These are phyloP conservation scores for Nothocercus julius DNA, from an alignment of 2,113 vertebrate genomes.

Conservation along the genomic window DNA sequence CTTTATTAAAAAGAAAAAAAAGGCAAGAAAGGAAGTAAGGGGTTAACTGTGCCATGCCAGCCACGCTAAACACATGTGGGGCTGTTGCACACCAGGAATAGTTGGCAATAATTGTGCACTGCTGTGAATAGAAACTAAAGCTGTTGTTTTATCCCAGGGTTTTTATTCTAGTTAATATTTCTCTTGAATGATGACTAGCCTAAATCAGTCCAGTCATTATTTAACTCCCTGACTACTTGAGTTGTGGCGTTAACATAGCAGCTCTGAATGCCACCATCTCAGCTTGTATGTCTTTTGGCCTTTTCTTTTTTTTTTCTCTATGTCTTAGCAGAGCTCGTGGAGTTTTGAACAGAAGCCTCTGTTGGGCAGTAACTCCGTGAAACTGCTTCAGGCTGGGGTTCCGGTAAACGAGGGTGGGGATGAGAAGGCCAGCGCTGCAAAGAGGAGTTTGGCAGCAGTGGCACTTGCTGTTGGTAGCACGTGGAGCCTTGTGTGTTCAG, in stretches of 20 bases:
- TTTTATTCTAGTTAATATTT: background rate
- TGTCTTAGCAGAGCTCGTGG: rapidly evolving
- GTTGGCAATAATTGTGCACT: background rate
- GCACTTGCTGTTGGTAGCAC: background rate
- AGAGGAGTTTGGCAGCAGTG: background rate
- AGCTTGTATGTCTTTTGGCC: rapidly evolving
- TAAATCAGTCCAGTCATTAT: background rate
- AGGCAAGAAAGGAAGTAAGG: no score
- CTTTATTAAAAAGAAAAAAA: background rate
- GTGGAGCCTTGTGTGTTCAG: background rate
- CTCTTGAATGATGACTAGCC: background rate
- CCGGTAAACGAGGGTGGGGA: background rate
- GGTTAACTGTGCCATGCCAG: background rate
- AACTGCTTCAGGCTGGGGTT: background rate
- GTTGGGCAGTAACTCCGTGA: background rate
- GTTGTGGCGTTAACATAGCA: background rate
- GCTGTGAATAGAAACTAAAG: background rate
- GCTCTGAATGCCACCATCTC: background rate
- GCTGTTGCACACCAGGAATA: no score
- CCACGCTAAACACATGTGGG: background rate
- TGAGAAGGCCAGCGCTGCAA: background rate
- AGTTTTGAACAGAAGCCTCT: background rate
- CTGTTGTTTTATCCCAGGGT: background rate
- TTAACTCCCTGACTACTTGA: background rate
- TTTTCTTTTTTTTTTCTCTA: background rate